Conservation (phyloP, 2,888 invertebrate genomes). For the Oligia latruncula region DNA sequence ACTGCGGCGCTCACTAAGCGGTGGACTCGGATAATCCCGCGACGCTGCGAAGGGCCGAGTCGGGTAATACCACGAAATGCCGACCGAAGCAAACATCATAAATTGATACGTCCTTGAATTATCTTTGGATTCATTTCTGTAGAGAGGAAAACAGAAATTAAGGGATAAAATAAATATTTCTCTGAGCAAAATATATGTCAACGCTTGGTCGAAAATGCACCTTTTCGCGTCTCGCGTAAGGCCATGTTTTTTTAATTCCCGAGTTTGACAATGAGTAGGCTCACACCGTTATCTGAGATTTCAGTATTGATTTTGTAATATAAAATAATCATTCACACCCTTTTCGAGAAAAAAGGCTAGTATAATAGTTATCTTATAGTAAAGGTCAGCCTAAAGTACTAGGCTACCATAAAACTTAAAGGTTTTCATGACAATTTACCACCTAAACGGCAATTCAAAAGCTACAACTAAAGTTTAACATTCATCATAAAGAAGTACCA, state of each 20-base stretch:
- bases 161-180: slow-evolving; percentile 13
- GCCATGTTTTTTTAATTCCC: background rate
- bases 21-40: slow-evolving; percentile 45
- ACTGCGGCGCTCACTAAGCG: slow-evolving; percentile 37
- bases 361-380: background rate
- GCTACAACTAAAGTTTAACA: slow-evolving; percentile 1
- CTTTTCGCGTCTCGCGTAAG: background rate
- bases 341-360: background rate
- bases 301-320: background rate
- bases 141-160: slow-evolving; percentile 21
- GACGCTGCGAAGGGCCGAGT: slow-evolving; percentile 15
- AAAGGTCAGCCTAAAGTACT: slow-evolving; percentile 6
- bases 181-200: background rate
- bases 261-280: background rate
- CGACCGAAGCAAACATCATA: slow-evolving; percentile 40
- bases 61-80: slow-evolving; percentile 27
- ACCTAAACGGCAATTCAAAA: background rate
- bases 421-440: background rate
- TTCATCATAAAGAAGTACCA: slow-evolving; percentile 7
- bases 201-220: background rate
- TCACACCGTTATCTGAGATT: background rate
- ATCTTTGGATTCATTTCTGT: slow-evolving; percentile 14
- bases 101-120: slow-evolving; percentile 45
- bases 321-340: background rate
- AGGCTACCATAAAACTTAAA: slow-evolving; percentile 17